A percentile compares a stretch with the other conserved stretches of the same genome.
phyloP scores from a whole-genome alignment of 2,888 invertebrate species.

The Papilio elwesi region DNA sequence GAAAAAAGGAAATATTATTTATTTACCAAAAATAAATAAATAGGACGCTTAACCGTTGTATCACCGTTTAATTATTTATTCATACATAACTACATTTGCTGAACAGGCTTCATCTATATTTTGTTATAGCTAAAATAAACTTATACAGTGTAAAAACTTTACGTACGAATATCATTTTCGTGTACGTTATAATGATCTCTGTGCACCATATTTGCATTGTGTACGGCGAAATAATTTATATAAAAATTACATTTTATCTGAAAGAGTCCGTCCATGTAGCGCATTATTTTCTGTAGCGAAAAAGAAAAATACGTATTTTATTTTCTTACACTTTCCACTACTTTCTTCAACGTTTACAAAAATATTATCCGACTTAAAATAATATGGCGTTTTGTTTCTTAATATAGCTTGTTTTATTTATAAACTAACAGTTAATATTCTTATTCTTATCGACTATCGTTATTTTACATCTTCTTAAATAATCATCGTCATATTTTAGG shows the following conservation, averaged over 20 bases:
- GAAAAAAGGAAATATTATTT: too few relatives aligned
- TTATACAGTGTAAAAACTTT: constrained; percentile 1
- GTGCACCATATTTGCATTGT: constrained; percentile 20
- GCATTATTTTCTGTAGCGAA: constrained; percentile 25
- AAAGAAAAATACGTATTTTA: constrained; percentile 22
- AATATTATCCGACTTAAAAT: constrained; percentile 22
- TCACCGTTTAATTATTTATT: too few relatives aligned
- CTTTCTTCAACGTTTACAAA: constrained; percentile 12
- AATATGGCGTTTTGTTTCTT: constrained; percentile 5
- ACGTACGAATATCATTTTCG: neutral
- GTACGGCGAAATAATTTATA: constrained; percentile 29
- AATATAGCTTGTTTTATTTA: neutral
- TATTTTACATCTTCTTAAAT: too few relatives aligned
- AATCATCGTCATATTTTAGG: too few relatives aligned
- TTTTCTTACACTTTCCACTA: constrained; percentile 25
- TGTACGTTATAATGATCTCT: constrained; percentile 20
- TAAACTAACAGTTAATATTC: neutral
- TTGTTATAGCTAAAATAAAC: neutral
- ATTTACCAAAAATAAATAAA: too few relatives aligned
- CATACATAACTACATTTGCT: neutral
- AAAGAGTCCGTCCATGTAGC: constrained; percentile 7
- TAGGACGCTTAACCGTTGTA: too few relatives aligned
- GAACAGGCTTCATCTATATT: neutral
- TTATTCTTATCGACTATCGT: neutral
- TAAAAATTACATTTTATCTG: constrained; percentile 38